phyloP scores from a whole-genome alignment of 2,797 vertebrate genomes.

The Sebastes cheni region DNA sequence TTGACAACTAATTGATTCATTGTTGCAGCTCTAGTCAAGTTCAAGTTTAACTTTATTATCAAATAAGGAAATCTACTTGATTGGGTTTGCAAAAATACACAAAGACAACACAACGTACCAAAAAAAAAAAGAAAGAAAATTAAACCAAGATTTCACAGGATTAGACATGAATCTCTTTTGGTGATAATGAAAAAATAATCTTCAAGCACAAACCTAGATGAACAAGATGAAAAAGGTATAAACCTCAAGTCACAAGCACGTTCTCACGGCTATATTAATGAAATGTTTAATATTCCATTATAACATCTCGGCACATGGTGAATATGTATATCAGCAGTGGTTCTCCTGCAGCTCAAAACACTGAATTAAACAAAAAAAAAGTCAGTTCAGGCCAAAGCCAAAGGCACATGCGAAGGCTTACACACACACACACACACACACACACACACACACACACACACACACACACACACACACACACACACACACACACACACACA shows the following conservation, averaged over 20 bases:
- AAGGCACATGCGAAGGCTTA: neutral
- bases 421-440: neutral
- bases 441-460: neutral
- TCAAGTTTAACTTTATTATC: neutral
- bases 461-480: neutral
- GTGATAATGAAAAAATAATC: conserved; percentile 32
- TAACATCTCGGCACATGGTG: neutral
- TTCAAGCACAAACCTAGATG: neutral
- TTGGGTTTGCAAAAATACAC: neutral
- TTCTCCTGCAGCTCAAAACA: neutral
- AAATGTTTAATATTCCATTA: neutral
- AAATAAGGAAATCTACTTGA: neutral
- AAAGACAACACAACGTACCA: neutral
- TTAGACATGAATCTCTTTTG: conserved; percentile 12
- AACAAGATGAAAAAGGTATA: neutral
- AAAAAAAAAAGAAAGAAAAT: neutral
- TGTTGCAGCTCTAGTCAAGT: neutral
- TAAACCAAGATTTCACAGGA: conserved; percentile 15
- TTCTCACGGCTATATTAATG: neutral
- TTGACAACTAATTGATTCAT: too few relatives aligned
- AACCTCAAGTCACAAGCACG: neutral
- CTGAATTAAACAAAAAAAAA: conserved; percentile 3
- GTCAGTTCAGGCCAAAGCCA: conserved; percentile 24
- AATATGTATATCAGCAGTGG: neutral
- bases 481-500: too few relatives aligned